Percentiles rank a stretch among this genome's conserved stretches.
phyloP scores from a whole-genome alignment of 2,113 vertebrate genomes.

The Tychaedon coryphoeus region DNA sequence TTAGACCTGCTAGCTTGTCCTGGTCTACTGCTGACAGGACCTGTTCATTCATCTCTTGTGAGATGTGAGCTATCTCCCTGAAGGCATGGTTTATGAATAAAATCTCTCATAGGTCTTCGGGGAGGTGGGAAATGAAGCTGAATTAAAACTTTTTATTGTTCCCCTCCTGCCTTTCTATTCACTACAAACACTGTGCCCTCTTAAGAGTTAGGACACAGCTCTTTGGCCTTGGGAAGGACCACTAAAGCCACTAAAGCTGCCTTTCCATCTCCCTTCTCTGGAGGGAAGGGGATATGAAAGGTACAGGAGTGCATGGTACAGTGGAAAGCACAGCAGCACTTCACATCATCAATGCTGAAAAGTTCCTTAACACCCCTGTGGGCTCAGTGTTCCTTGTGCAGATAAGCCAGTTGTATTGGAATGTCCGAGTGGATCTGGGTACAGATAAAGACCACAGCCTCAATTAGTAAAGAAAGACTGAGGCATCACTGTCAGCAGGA shows the following conservation, averaged over 20 bases:
- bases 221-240: not conserved
- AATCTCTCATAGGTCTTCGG: not conserved
- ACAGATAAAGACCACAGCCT: not conserved
- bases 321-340: not conserved
- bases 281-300: fast-evolving
- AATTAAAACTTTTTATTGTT: not conserved
- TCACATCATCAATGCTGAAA: not conserved
- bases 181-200: not conserved
- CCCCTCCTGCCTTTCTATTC: not conserved
- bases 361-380: not conserved
- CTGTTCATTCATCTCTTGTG: not conserved
- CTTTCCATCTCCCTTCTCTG: not conserved
- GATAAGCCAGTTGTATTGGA: not conserved
- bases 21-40: not conserved
- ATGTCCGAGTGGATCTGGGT: not conserved
- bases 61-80: not conserved
- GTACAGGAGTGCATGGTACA: not conserved
- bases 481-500: not conserved
- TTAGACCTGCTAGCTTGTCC: not conserved
- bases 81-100: not conserved
- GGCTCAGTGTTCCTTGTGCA: not conserved
- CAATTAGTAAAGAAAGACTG: not conserved
- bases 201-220: not conserved
- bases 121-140: not conserved
- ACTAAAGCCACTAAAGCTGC: not conserved